Evolutionary conservation across 2,113 vertebrate genomes (phyloP).

Genomic region (Penelope pileata): DNA sequence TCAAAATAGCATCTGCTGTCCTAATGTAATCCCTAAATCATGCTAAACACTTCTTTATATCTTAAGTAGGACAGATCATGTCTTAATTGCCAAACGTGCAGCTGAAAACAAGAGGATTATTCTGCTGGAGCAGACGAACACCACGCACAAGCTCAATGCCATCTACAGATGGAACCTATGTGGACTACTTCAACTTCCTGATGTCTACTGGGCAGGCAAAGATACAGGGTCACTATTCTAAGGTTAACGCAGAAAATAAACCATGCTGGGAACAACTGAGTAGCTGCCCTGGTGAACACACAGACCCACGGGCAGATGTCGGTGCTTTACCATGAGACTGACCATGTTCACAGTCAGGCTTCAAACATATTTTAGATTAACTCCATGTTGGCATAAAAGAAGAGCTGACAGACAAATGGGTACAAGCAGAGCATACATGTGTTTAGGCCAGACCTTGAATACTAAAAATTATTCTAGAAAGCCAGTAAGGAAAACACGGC

Average conservation of each 20-base stretch:
- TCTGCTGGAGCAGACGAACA: background rate
- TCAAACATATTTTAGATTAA: fast-evolving
- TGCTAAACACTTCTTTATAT: constrained; percentile 11
- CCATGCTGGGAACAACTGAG: background rate
- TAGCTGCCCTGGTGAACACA: background rate
- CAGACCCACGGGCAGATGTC: fast-evolving
- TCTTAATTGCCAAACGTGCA: background rate
- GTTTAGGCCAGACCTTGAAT: background rate
- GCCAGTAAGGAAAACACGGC: background rate
- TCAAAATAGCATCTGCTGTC: background rate
- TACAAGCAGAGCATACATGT: background rate
- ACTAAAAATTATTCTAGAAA: background rate
- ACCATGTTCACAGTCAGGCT: background rate
- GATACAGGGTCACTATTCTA: background rate
- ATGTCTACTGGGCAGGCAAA: background rate
- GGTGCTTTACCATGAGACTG: background rate
- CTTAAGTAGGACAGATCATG: background rate
- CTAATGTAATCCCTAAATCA: background rate
- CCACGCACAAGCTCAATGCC: fast-evolving
- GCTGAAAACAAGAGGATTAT: background rate
- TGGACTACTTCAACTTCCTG: fast-evolving
- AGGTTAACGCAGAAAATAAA: background rate
- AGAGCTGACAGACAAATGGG: background rate
- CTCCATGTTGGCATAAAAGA: fast-evolving
- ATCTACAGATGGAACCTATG: fast-evolving